phyloP scores from a whole-genome alignment of 2,888 invertebrate genomes.

The Acanthosepion lycidas region DNA sequence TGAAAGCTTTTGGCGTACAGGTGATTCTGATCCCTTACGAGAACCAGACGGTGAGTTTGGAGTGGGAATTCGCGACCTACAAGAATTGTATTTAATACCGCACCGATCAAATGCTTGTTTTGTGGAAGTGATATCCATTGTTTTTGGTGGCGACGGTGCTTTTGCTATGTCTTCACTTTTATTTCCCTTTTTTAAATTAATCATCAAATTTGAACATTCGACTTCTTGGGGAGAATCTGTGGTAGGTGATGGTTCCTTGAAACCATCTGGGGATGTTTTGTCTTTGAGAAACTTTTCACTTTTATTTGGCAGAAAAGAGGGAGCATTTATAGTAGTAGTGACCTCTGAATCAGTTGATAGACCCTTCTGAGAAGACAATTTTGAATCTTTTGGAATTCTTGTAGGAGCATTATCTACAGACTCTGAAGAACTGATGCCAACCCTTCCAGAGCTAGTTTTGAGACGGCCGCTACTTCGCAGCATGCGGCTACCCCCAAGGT shows the following conservation, averaged over 20 bases:
- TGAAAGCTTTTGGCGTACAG: slow-evolving; percentile 13
- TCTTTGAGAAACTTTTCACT: too few species aligned
- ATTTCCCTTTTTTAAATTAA: background rate
- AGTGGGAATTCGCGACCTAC: slow-evolving; percentile 36
- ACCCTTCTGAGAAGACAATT: background rate
- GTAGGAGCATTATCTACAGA: background rate
- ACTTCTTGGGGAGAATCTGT: background rate
- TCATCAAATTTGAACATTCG: background rate
- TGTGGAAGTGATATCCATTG: background rate
- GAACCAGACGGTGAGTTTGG: slow-evolving; percentile 38
- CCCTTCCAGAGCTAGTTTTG: background rate
- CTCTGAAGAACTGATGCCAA: slow-evolving; percentile 13
- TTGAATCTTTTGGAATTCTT: background rate
- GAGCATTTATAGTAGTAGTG: background rate
- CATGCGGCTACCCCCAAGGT: background rate
- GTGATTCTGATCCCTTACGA: slow-evolving; percentile 36
- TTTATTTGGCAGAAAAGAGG: background rate
- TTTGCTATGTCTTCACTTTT: background rate
- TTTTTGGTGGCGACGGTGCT: background rate
- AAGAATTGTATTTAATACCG: background rate
- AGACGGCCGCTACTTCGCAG: background rate
- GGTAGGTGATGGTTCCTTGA: background rate
- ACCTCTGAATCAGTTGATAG: background rate
- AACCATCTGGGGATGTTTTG: background rate
- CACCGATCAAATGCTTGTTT: background rate